Evolutionary conservation across 2,888 invertebrate genomes (phyloP), one percentile per base, ranked within the genome.

Genomic region (Trimorus sp.): DNA sequence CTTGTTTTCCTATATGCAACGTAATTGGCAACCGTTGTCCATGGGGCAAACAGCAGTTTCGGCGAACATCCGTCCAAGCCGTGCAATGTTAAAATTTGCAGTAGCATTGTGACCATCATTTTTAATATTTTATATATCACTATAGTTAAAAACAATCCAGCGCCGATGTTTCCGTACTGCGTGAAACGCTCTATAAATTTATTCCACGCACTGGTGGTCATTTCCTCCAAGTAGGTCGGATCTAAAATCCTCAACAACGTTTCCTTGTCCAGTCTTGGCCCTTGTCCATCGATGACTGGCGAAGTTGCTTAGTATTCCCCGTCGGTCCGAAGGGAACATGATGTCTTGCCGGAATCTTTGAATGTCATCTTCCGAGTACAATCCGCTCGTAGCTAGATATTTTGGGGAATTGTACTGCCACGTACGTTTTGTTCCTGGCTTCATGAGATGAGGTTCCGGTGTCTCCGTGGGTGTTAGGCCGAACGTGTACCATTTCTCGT

Each of bases 401-500:
- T 45, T 9, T 45, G 12, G 9, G 1, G 45, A 45, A 11, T 45
- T 9, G 45, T 45, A 45, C 6, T 45, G 1, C 45, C 45, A 45
- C 45, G 9, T 9, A 45, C 11, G 12, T 45, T 45, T 45, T 6
- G 12, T 12, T 9, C 1, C 12, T 7, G 9, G 9, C 12, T 45
- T 9, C 11, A 8, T 37, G 12, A 38, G 7, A 37, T 54, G 3
- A 11, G 58, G 37, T 5, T 7, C 11, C 7, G 9, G 36, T 36
- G 58, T 7, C 37, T 37, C 11, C 2, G 37, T n/a, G 0, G 14
- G 8, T 42, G 40, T 9, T 1, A 42, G 59, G 8, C 9, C 6
- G 42, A 59, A 26, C 49, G 48, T 56, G 16, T 63, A 66, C 66
- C 53, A 66, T 15, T 7, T n/a, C 0, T 76, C 71, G 7, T 83